phyloP scores from a whole-genome alignment of 2,113 vertebrate genomes.

The Hyaena hyaena region DNA sequence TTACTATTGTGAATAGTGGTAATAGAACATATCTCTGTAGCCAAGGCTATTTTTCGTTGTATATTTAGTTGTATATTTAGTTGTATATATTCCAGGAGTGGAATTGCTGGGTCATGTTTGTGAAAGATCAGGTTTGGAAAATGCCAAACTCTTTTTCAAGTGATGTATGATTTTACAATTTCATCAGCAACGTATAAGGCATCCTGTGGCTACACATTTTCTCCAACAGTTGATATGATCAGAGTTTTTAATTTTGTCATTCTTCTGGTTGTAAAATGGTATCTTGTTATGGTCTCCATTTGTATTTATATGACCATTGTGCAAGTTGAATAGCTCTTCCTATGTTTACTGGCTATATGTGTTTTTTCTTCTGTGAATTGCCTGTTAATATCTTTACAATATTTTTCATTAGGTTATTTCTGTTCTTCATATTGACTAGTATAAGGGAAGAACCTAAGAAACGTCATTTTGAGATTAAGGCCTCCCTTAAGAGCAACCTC shows the following conservation, averaged over 20 bases:
- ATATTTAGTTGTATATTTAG: too few relatives aligned
- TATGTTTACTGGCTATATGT: not conserved
- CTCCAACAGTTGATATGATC: not conserved
- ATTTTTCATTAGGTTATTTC: not conserved
- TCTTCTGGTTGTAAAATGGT: not conserved
- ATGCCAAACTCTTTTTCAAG: not conserved
- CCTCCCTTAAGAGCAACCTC: too few relatives aligned
- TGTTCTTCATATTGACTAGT: not conserved
- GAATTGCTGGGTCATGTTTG: not conserved
- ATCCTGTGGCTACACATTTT: not conserved
- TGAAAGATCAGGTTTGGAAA: not conserved
- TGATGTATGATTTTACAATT: not conserved
- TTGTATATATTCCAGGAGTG: not conserved
- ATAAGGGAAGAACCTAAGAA: too few relatives aligned
- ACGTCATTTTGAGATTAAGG: too few relatives aligned
- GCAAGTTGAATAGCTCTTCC: not conserved
- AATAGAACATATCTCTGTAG: not conserved
- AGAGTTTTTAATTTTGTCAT: not conserved
- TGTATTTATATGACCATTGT: not conserved
- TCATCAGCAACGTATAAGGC: not conserved
- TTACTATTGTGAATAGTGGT: not conserved
- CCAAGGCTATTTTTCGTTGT: not conserved
- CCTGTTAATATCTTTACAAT: not conserved
- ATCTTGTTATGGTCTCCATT: not conserved
- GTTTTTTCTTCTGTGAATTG: not conserved